A percentile compares a stretch with the other conserved stretches of the same genome.
Conservation (phyloP, 2,113 vertebrate genomes). For the Myrmecophaga tridactyla region DNA sequence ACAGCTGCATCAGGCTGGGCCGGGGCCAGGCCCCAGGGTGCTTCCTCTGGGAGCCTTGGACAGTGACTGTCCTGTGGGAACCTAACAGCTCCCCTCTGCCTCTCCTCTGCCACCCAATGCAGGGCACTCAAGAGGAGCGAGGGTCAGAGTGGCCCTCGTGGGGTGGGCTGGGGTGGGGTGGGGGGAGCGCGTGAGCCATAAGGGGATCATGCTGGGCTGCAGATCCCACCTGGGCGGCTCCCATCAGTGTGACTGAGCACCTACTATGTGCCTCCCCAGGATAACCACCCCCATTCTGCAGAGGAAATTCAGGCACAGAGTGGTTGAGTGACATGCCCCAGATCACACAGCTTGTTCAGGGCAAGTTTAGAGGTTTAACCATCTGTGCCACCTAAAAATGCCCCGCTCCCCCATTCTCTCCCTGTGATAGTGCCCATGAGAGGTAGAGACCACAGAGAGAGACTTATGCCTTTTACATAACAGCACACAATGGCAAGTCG, state of each 20-base stretch:
- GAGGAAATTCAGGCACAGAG: neutral
- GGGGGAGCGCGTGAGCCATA: rapidly evolving
- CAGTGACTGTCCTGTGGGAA: constrained; percentile 51
- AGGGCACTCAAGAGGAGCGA: neutral
- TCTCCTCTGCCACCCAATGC: neutral
- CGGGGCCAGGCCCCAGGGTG: constrained; percentile 55
- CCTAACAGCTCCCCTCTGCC: neutral
- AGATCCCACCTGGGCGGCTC: neutral
- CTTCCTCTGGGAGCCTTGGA: constrained; percentile 63
- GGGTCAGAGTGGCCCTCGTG: neutral
- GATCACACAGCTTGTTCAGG: neutral
- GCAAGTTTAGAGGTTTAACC: neutral
- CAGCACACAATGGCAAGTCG: neutral
- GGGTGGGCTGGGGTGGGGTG: no score
- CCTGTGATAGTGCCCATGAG: neutral
- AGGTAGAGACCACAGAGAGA: neutral
- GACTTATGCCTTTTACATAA: neutral
- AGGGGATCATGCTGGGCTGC: neutral
- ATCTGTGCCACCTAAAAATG: neutral
- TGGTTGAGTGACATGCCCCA: neutral
- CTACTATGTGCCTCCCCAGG: neutral
- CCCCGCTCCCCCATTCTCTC: neutral
- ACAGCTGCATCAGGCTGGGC: constrained; percentile 39
- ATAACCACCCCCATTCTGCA: neutral
- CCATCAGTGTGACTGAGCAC: neutral